Conservation (phyloP, 2,797 vertebrate genomes). For the Arctocebus calabarensis region DNA sequence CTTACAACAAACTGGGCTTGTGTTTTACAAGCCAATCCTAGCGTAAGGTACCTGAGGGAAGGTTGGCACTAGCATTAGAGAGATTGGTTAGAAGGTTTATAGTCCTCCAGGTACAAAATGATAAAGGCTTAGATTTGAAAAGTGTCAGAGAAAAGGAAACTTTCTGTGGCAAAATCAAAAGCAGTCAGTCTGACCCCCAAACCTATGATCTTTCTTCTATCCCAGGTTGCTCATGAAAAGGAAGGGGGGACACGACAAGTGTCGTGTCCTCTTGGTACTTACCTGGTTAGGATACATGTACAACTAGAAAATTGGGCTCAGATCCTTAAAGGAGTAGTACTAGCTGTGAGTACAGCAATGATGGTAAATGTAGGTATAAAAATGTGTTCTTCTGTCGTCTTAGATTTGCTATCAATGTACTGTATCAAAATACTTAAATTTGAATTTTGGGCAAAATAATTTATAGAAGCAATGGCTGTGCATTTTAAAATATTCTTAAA, state of each 20-base stretch:
- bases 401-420: background rate
- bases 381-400: background rate
- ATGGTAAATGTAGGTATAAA: background rate
- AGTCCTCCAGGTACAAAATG: background rate
- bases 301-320: background rate
- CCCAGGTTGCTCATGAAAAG: background rate
- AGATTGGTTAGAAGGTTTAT: background rate
- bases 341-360: background rate
- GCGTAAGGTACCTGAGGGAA: background rate
- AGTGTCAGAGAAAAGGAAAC: background rate
- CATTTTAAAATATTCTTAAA: conserved; percentile 8
- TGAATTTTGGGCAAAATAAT: background rate
- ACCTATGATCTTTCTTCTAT: background rate
- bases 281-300: background rate
- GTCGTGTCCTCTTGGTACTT: background rate
- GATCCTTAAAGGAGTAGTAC: background rate
- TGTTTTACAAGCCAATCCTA: background rate
- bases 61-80: background rate
- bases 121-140: background rate
- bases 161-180: background rate
- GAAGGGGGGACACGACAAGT: no score
- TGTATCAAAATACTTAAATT: conserved; percentile 30
- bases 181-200: background rate
- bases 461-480: background rate
- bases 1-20: background rate